A percentile compares a stretch with the other conserved stretches of the same genome.
phyloP scores from a whole-genome alignment of 2,888 invertebrate species.

The Hirudinaria manillensis region DNA sequence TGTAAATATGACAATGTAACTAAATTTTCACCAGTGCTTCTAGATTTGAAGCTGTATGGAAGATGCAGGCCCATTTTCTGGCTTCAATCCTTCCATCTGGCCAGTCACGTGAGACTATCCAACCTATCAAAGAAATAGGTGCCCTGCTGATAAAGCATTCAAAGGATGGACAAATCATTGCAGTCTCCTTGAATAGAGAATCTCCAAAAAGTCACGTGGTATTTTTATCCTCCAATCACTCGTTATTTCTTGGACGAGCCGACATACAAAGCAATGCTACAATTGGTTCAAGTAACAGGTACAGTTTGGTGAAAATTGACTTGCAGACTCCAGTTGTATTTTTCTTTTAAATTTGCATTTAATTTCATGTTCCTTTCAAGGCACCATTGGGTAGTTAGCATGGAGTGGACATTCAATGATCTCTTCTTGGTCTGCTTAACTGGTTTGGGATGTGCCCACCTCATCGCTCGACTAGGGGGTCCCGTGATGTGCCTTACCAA shows the following conservation, averaged over 20 bases:
- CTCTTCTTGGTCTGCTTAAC: constrained; percentile 48
- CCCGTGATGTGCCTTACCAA: constrained; percentile 48
- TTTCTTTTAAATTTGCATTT: background rate
- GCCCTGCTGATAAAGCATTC: constrained; percentile 45
- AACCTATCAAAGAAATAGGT: constrained; percentile 44
- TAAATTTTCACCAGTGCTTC: constrained; percentile 7
- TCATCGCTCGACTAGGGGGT: constrained; percentile 50
- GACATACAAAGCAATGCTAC: background rate
- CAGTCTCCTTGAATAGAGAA: constrained; percentile 50
- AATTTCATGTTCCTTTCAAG: background rate
- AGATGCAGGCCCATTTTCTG: constrained; percentile 29
- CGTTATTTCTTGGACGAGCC: background rate
- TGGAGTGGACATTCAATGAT: constrained; percentile 48
- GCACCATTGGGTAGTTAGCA: constrained; percentile 15
- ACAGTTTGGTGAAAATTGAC: background rate
- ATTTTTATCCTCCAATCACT: constrained; percentile 45
- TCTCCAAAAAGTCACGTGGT: constrained; percentile 45
- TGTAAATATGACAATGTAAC: background rate
- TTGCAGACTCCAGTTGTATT: background rate
- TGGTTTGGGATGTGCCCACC: constrained; percentile 47
- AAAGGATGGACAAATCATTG: constrained; percentile 48
- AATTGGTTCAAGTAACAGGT: background rate
- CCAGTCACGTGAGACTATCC: constrained; percentile 23
- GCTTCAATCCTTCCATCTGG: background rate
- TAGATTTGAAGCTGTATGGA: constrained; percentile 37